phyloP scores from a whole-genome alignment of 1,140 invertebrate species.

The Caerostris extrusa region DNA sequence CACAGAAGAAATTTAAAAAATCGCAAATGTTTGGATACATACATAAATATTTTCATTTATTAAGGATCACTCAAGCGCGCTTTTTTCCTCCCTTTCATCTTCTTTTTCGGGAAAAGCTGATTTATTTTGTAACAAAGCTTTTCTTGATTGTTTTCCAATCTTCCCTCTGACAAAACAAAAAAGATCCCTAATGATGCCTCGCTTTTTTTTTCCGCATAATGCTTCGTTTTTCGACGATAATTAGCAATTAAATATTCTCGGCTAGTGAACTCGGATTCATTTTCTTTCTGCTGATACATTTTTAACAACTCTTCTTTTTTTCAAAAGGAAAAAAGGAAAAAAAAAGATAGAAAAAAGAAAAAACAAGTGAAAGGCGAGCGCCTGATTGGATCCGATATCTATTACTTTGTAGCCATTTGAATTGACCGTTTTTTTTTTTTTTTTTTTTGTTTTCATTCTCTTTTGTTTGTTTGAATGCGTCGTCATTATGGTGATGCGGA shows the following conservation, averaged over 20 bases:
- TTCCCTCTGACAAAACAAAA: background rate
- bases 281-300: background rate
- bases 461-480: background rate
- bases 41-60: too few relatives aligned
- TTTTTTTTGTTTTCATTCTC: background rate
- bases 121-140: background rate
- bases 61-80: too few relatives aligned
- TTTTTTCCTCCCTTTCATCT: background rate
- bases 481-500: background rate
- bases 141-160: background rate
- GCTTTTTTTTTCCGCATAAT: background rate
- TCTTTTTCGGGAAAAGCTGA: background rate
- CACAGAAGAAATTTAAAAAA: too few relatives aligned
- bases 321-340: background rate
- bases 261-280: background rate
- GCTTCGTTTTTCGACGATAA: slow-evolving; percentile 12
- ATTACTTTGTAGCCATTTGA: slow-evolving; percentile 10
- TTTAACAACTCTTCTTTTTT: background rate
- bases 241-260: slow-evolving; percentile 66
- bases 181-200: background rate
- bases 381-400: background rate
- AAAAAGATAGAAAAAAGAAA: background rate
- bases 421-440: background rate
- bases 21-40: too few relatives aligned
- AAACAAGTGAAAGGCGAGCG: background rate